Conservation (phyloP, 2,888 invertebrate genomes). For the Sphecodes monilicornis region DNA sequence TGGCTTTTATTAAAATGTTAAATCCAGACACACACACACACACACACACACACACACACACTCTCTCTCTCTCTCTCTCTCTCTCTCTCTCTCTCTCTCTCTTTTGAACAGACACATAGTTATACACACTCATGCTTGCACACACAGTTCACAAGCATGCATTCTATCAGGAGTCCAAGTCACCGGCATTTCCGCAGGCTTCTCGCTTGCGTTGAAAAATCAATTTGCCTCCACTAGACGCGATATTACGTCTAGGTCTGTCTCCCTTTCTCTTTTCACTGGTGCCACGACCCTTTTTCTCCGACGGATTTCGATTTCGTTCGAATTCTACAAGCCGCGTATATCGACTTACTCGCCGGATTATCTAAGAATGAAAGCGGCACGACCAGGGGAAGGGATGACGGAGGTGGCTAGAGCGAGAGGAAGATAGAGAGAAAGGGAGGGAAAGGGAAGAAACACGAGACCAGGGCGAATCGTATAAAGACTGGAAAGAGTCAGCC, state of each 20-base stretch:
- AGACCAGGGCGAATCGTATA: slow-evolving; percentile 42
- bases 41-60: no score
- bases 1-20: slow-evolving; percentile 78
- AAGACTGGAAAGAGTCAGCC: slow-evolving; percentile 31
- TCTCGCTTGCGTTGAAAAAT: slow-evolving; percentile 59
- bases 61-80: background rate
- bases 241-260: slow-evolving; percentile 66
- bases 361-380: slow-evolving; percentile 58
- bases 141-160: background rate
- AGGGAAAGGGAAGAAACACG: slow-evolving; percentile 14
- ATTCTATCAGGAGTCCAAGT: background rate
- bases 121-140: background rate
- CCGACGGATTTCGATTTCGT: slow-evolving; percentile 64
- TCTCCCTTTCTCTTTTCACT: background rate
- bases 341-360: slow-evolving; percentile 65
- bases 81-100: background rate
- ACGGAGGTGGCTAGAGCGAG: background rate
- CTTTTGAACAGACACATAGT: background rate
- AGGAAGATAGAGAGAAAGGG: background rate
- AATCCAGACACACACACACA: slow-evolving; percentile 65
- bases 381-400: background rate
- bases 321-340: slow-evolving; percentile 49
- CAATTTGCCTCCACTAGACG: slow-evolving; percentile 69
- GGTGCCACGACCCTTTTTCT: slow-evolving; percentile 10
- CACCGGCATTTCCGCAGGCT: slow-evolving; percentile 11